phyloP scores from a whole-genome alignment of 2,888 invertebrate genomes.

The Stegophylla sp. region DNA sequence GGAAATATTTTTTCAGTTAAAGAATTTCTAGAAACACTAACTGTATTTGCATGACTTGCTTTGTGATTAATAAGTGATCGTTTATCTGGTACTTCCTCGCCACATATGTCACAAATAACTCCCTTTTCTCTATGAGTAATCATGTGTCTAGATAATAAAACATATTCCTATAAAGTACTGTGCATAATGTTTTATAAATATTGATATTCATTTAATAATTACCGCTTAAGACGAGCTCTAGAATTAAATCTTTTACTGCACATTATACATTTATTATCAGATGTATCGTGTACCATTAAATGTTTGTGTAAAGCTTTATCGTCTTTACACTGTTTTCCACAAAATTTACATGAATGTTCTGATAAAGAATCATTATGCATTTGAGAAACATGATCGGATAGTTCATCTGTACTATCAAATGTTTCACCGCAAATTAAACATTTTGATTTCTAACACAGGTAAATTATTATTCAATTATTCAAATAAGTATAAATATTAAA shows the following conservation, averaged over 20 bases:
- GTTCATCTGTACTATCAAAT: conserved; percentile 71
- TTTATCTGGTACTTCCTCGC: conserved; percentile 76
- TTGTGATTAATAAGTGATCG: conserved; percentile 75
- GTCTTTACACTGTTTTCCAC: conserved; percentile 75
- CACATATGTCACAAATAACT: conserved; percentile 74
- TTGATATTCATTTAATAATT: conserved; percentile 34
- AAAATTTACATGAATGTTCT: conserved; percentile 73
- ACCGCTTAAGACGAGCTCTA: conserved; percentile 69
- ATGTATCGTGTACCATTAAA: conserved; percentile 74
- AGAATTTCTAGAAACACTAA: conserved; percentile 64
- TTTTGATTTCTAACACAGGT: conserved; percentile 60
- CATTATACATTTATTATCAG: conserved; percentile 72
- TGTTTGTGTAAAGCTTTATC: conserved; percentile 73
- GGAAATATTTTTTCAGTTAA: conserved; percentile 74
- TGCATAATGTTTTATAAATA: background rate
- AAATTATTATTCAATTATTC: conserved; percentile 26
- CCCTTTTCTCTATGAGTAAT: conserved; percentile 76
- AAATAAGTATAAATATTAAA: no score
- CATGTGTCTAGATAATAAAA: conserved; percentile 69
- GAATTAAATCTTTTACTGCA: conserved; percentile 77
- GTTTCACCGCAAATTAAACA: conserved; percentile 74
- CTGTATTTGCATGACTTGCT: conserved; percentile 68
- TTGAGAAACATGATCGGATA: conserved; percentile 72
- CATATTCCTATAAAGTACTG: conserved; percentile 65
- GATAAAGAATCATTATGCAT: conserved; percentile 71